A percentile compares a stretch with the other conserved stretches of the same genome.
phyloP scores from a whole-genome alignment of 2,888 invertebrate species.

The Nudaria mundana region DNA sequence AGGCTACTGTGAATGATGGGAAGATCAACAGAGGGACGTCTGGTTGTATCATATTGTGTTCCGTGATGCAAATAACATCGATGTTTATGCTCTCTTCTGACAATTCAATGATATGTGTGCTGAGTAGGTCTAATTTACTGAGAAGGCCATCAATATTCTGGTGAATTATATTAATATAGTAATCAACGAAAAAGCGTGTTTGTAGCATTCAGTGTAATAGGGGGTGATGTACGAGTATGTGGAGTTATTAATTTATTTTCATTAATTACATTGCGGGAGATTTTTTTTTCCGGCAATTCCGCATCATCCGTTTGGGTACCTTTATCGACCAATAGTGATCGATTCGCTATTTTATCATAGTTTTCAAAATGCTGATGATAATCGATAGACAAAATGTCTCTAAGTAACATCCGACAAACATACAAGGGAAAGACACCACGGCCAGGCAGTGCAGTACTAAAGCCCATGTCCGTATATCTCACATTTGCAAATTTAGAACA shows the following conservation, averaged over 20 bases:
- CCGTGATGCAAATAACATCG: background rate
- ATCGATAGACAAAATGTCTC: background rate
- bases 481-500: background rate
- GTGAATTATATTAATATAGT: background rate
- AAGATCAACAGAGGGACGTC: background rate
- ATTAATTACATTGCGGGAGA: background rate
- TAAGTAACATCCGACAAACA: background rate
- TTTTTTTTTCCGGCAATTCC: too few relatives aligned
- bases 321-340: background rate
- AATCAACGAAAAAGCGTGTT: background rate
- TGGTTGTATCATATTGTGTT: background rate
- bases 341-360: background rate
- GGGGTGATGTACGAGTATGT: background rate
- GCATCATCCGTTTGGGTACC: background rate
- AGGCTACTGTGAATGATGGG: background rate
- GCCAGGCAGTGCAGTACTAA: background rate
- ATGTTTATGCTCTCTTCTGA: background rate
- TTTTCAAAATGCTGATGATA: background rate
- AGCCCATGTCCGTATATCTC: background rate
- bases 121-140: background rate
- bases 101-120: background rate
- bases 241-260: background rate
- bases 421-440: background rate
- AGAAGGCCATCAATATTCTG: background rate
- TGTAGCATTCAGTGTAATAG: background rate